Evolutionary conservation across 2,888 invertebrate species (phyloP).

Genomic region (Blera fallax): DNA sequence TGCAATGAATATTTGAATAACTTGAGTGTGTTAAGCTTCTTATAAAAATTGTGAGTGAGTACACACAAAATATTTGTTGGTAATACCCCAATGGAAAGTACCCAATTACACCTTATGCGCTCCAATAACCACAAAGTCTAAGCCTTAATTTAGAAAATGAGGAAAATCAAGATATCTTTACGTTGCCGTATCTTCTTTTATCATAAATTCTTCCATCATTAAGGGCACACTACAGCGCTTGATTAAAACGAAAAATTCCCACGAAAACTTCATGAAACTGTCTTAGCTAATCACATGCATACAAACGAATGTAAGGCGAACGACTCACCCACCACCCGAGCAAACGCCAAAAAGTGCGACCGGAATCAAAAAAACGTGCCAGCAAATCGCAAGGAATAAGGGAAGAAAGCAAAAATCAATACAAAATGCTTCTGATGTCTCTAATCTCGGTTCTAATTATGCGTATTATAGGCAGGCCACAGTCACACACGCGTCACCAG

Average conservation of each 20-base stretch:
- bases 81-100: neutral
- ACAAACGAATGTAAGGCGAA: neutral
- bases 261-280: slow-evolving; percentile 20
- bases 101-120: neutral
- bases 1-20: too few relatives aligned
- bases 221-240: neutral
- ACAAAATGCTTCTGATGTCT: slow-evolving; percentile 22
- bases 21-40: too few relatives aligned
- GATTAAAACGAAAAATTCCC: slow-evolving; percentile 27
- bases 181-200: neutral
- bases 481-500: slow-evolving; percentile 52
- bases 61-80: too few relatives aligned
- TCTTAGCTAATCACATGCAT: slow-evolving; percentile 24
- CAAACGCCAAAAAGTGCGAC: slow-evolving; percentile 52
- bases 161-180: neutral
- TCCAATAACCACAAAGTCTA: neutral
- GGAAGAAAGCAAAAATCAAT: slow-evolving; percentile 6
- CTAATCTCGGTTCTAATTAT: slow-evolving; percentile 59
- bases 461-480: slow-evolving; percentile 18
- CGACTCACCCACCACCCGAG: neutral
- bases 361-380: slow-evolving; percentile 50
- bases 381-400: neutral
- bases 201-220: neutral
- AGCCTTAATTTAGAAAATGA: neutral
- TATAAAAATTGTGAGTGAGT: too few relatives aligned